Percentiles rank a stretch among this genome's conserved stretches.
Evolutionary conservation across 2,797 vertebrate genomes (phyloP).

Genomic region (Sebastes elongatus): DNA sequence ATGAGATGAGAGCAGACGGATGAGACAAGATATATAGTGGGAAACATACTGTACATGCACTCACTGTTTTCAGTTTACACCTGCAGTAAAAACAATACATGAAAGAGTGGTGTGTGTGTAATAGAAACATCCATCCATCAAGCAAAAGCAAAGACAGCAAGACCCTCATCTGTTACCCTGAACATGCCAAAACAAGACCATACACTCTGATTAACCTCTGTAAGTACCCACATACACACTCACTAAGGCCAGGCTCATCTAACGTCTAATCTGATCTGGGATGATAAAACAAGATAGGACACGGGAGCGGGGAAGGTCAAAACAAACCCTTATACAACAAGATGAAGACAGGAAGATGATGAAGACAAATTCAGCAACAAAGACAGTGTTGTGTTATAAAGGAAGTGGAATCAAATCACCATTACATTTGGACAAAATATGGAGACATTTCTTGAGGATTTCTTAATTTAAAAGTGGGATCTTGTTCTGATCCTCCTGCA

Average conservation of each 20-base stretch:
- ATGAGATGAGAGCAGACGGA: neutral
- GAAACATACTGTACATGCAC: neutral
- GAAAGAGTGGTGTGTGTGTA: neutral
- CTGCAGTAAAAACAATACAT: neutral
- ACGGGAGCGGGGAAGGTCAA: neutral
- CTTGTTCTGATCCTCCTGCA: neutral
- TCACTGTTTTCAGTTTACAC: neutral
- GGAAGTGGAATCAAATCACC: neutral
- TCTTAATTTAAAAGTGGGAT: neutral
- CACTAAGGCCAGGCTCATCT: neutral
- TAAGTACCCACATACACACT: neutral
- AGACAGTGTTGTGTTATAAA: neutral
- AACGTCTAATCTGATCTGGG: constrained; percentile 17
- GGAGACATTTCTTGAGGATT: neutral
- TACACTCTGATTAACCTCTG: neutral
- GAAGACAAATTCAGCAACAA: neutral
- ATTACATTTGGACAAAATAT: neutral
- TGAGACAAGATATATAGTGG: neutral
- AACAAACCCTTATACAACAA: constrained; percentile 23
- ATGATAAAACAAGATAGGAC: neutral
- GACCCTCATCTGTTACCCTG: neutral
- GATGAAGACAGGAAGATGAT: neutral
- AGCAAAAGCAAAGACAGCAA: neutral
- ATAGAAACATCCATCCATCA: neutral
- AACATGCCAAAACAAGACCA: constrained; percentile 3